Base-by-base conservation (phyloP, 2,888 invertebrate species). In the Folsomia manolachei region DNA sequence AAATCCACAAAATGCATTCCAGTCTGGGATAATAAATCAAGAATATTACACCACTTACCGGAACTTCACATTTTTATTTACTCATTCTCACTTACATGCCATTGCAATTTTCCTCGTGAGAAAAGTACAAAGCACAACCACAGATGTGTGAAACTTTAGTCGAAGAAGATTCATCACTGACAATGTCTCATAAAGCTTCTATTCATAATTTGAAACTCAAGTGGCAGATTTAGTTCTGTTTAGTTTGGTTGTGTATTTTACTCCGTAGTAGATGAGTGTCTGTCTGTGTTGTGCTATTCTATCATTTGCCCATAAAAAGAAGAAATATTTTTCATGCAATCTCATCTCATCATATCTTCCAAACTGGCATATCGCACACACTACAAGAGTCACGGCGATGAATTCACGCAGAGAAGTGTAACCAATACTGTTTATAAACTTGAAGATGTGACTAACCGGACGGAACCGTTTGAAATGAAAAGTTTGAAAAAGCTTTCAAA, bases 381-480 rank as follows among this genome's bases (percentile, higher is more conserved):
- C 51, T 51, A 11, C 51, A 51, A 51, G 18, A 51, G 18, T 51
- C 18, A 11, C 18, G 9, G 51, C 18, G 51, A 51, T 51, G 51
- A 56, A 56, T 56, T 56, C 19, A 56, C 56, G 18, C 21, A 56
- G n/a, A 56, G 56, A 14, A 56, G n/a, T 56, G 56, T 56, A 56
- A 56, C 56, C 18, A 56, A 56, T 14, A 14, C 56, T 56, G 21
- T 21, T 39, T 39, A 39, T 39, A 39, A 39, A 4, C n/a, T n/a
- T n/a, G n/a, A n/a, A n/a, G n/a, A n/a, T 39, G 14, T 39, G 39
- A 39, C 39, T 39, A 39, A 39, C 39, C 39, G 39, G 18, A 56
- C 19, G 21, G 21, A 56, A 56, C 56, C 19, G 21, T 19, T 56
- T 56, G 56, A 56, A 56, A 56, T 56, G 56, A 56, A 56, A 56